A percentile compares a stretch with the other conserved stretches of the same genome.
Conservation (phyloP, 1,140 invertebrate species). For the Xylocopa sonorina region DNA sequence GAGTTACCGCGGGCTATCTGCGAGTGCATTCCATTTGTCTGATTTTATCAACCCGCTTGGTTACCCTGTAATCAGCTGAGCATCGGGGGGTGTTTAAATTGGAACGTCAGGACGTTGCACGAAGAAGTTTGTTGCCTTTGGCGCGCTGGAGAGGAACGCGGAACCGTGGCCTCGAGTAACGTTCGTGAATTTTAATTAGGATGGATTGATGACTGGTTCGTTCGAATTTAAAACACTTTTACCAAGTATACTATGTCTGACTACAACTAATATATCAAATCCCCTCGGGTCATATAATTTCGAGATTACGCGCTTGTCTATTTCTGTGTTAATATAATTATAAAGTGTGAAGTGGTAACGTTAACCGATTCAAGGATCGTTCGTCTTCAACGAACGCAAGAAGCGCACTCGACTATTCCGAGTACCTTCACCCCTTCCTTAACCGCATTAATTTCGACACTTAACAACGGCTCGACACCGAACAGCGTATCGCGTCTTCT, state of each 20-base stretch:
- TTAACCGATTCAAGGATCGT: no score
- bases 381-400: neutral
- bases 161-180: no score
- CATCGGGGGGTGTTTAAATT: neutral
- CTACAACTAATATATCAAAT: no score
- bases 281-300: no score
- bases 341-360: no score
- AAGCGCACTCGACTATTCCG: neutral
- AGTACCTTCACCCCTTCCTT: neutral
- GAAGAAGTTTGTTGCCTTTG: neutral
- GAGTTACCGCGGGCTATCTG: conserved; percentile 48
- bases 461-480: neutral
- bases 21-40: conserved; percentile 52
- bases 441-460: neutral
- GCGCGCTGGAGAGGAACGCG: no score
- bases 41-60: conserved; percentile 6
- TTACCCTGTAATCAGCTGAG: neutral
- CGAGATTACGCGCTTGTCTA: no score
- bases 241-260: no score
- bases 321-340: no score
- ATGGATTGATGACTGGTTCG: neutral
- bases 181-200: neutral
- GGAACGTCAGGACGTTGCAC: neutral
- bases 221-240: no score
- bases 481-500: conserved; percentile 6